Percentiles rank a stretch among this genome's conserved stretches.
These are phyloP conservation scores for Philopedon plagiatum DNA, from an alignment of 2,888 invertebrate genomes.

Conservation along the genomic window DNA sequence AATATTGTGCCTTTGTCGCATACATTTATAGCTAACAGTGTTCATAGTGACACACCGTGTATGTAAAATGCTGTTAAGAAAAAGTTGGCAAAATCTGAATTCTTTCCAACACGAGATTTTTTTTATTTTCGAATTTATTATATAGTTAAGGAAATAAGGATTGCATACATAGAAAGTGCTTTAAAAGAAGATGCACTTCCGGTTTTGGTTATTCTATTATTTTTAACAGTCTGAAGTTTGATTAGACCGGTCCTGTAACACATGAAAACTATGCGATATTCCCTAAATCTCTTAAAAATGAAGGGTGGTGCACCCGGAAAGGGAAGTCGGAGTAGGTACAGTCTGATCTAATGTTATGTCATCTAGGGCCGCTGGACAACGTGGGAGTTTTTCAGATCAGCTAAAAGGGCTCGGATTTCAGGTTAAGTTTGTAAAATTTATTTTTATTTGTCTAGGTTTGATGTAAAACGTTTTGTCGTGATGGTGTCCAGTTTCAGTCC, in stretches of 20 bases:
- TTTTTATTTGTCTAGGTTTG: slow-evolving; percentile 55
- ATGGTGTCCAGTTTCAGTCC: slow-evolving; percentile 2
- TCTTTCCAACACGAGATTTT: no score
- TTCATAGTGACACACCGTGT: no score
- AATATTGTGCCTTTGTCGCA: no score
- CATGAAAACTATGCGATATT: slow-evolving; percentile 52
- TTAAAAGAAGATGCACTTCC: no score
- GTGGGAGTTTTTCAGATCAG: slow-evolving; percentile 50
- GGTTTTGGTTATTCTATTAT: no score
- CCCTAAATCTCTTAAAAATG: slow-evolving; percentile 66
- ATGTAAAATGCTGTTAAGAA: no score
- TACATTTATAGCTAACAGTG: no score
- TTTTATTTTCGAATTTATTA: no score
- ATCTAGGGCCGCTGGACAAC: slow-evolving; percentile 39
- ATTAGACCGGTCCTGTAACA: slow-evolving; percentile 27
- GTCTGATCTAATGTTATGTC: slow-evolving; percentile 62
- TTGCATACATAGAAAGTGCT: no score
- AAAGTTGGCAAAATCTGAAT: no score
- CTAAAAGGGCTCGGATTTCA: slow-evolving; percentile 58
- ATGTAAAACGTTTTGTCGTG: slow-evolving; percentile 49
- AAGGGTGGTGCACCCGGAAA: slow-evolving; percentile 64
- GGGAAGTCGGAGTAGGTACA: slow-evolving; percentile 65
- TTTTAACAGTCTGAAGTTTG: no score
- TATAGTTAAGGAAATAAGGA: no score
- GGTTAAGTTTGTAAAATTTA: slow-evolving; percentile 43